These are phyloP conservation scores for Coreius guichenoti DNA, from an alignment of 2,797 vertebrate genomes.

Conservation along the genomic window DNA sequence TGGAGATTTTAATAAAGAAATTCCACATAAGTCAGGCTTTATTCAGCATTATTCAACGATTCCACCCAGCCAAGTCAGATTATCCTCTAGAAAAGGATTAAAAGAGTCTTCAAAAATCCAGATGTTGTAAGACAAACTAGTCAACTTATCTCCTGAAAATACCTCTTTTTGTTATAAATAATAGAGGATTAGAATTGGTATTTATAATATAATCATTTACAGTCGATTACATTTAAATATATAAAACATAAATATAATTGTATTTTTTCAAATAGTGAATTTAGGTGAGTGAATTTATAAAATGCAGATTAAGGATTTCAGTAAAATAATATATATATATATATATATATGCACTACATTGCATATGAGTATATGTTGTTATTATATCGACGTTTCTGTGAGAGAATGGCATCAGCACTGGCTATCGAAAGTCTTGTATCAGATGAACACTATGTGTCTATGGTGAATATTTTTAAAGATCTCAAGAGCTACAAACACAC, in stretches of 20 bases:
- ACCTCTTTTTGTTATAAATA: neutral
- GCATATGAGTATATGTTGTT: neutral
- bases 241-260: neutral
- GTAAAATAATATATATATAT: too few species aligned
- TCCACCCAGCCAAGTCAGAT: constrained; percentile 17
- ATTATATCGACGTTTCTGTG: neutral
- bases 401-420: neutral
- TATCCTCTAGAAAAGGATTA: constrained; percentile 46
- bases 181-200: neutral
- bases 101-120: constrained; percentile 15
- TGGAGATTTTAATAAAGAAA: constrained; percentile 54
- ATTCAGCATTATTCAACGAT: constrained; percentile 46
- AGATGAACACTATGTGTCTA: neutral
- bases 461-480: neutral
- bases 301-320: neutral
- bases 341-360: too few species aligned
- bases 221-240: neutral
- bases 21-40: constrained; percentile 52
- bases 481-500: neutral
- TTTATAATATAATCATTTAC: neutral
- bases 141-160: neutral
- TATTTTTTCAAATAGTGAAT: neutral
- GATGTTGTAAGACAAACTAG: constrained; percentile 2
- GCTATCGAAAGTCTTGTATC: neutral
- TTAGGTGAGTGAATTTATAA: neutral